A percentile compares a stretch with the other conserved stretches of the same genome.
phyloP scores from a whole-genome alignment of 2,797 vertebrate genomes.

The Liparis tanakae region DNA sequence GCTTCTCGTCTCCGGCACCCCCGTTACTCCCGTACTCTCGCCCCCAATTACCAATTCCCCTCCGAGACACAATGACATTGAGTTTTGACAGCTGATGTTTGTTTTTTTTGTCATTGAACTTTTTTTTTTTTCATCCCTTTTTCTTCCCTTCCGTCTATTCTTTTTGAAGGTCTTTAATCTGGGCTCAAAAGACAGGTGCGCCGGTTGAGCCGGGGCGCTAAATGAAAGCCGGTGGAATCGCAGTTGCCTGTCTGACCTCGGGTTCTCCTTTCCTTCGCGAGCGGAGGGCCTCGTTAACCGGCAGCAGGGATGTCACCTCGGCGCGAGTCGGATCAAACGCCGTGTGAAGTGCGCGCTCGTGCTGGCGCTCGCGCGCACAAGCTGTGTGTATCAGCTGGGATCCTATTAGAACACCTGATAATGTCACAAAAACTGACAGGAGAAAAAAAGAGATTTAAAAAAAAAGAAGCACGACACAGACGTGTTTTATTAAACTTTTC shows the following conservation, averaged over 20 bases:
- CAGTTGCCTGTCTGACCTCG: slow-evolving; percentile 73
- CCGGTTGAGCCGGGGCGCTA: slow-evolving; percentile 56
- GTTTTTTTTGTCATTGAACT: background rate
- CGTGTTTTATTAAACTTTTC: slow-evolving; percentile 59
- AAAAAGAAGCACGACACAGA: slow-evolving; percentile 35
- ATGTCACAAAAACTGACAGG: slow-evolving; percentile 70
- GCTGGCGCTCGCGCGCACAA: background rate
- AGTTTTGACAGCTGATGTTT: slow-evolving; percentile 65
- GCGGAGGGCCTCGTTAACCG: slow-evolving; percentile 68
- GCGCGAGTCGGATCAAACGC: slow-evolving; percentile 69
- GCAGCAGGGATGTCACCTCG: slow-evolving; percentile 69
- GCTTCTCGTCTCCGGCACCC: slow-evolving; percentile 28
- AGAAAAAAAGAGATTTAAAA: slow-evolving; percentile 33
- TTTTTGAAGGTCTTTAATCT: slow-evolving; percentile 77
- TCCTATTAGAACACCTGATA: slow-evolving; percentile 70
- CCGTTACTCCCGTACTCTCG: slow-evolving; percentile 36
- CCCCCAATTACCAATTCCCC: slow-evolving; percentile 73
- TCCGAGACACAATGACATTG: slow-evolving; percentile 70
- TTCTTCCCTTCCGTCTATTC: slow-evolving; percentile 38
- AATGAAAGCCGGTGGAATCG: slow-evolving; percentile 73
- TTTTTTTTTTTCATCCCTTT: background rate
- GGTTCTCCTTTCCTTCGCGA: slow-evolving; percentile 73
- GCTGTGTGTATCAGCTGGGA: slow-evolving; percentile 40
- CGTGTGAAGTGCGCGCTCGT: slow-evolving; percentile 36
- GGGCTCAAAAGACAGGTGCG: slow-evolving; percentile 71